These are phyloP conservation scores for Artemia sinica DNA, from an alignment of 2,888 invertebrate species.

Conservation along the genomic window DNA sequence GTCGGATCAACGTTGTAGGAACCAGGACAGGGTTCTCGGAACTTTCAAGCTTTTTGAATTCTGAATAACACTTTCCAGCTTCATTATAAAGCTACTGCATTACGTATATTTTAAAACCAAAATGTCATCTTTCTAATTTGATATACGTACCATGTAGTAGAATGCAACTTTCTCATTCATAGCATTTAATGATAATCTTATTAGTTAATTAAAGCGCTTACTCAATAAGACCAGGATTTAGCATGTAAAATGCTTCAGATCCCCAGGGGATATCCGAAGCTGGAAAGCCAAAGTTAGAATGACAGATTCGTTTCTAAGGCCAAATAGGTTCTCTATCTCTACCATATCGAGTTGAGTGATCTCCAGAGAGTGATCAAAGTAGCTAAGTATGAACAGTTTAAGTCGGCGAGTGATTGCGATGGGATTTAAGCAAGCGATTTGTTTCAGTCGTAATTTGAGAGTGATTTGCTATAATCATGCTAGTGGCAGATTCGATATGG, in stretches of 20 bases:
- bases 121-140: no score
- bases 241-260: not conserved
- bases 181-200: not conserved
- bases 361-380: not conserved
- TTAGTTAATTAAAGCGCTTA: conserved; percentile 7
- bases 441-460: conserved; percentile 13
- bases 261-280: not conserved
- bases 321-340: conserved; percentile 7
- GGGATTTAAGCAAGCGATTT: conserved; percentile 9
- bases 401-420: conserved; percentile 13
- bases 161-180: no score
- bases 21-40: no score
- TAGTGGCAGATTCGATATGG: conserved; percentile 7
- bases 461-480: conserved; percentile 12
- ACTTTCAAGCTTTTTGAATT: no score
- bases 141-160: no score
- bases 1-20: no score
- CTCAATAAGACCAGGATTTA: conserved; percentile 1
- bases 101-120: no score
- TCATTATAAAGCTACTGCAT: no score
- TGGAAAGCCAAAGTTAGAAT: not conserved
- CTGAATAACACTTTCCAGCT: no score
- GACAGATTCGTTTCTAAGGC: not conserved
- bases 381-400: conserved; percentile 12
- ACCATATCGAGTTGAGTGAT: conserved; percentile 8